Conservation (phyloP, 2,113 vertebrate species). For the Melanotaenia duboulayi region DNA sequence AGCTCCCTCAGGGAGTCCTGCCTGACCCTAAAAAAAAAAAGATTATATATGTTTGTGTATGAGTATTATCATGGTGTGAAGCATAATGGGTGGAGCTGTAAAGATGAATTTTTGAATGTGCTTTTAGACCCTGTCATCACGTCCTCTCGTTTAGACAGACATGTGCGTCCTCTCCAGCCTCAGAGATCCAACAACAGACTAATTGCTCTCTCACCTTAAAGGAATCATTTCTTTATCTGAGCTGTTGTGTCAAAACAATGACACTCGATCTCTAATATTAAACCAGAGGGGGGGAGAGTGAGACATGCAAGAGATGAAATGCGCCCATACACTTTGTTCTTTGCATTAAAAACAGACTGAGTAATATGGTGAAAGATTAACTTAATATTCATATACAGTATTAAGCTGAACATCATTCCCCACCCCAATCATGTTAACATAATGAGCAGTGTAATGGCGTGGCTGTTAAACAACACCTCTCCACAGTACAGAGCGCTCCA, state of each 20-base stretch:
- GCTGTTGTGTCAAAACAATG: slow-evolving; percentile 80
- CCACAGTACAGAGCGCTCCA: slow-evolving; percentile 42
- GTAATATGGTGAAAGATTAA: slow-evolving; percentile 48
- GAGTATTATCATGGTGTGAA: slow-evolving; percentile 58
- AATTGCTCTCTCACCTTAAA: slow-evolving; percentile 79
- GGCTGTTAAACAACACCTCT: slow-evolving; percentile 69
- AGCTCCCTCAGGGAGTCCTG: slow-evolving; percentile 24
- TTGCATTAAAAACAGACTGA: slow-evolving; percentile 44
- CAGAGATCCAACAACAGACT: slow-evolving; percentile 67
- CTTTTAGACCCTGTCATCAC: slow-evolving; percentile 71
- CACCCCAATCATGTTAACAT: slow-evolving; percentile 74
- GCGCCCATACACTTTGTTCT: slow-evolving; percentile 11
- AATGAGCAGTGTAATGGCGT: slow-evolving; percentile 70
- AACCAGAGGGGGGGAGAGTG: slow-evolving; percentile 11
- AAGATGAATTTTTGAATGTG: slow-evolving; percentile 61
- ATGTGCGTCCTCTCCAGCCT: slow-evolving; percentile 62
- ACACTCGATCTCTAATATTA: slow-evolving; percentile 76
- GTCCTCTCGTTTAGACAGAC: slow-evolving; percentile 65
- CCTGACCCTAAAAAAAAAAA: no score
- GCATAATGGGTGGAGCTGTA: slow-evolving; percentile 61
- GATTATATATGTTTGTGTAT: slow-evolving; percentile 37
- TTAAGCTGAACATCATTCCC: slow-evolving; percentile 53
- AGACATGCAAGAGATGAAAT: slow-evolving; percentile 27
- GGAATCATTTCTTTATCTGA: slow-evolving; percentile 73
- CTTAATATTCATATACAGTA: slow-evolving; percentile 35